phyloP scores from a whole-genome alignment of 2,113 vertebrate genomes.

The Scytalopus superciliaris region DNA sequence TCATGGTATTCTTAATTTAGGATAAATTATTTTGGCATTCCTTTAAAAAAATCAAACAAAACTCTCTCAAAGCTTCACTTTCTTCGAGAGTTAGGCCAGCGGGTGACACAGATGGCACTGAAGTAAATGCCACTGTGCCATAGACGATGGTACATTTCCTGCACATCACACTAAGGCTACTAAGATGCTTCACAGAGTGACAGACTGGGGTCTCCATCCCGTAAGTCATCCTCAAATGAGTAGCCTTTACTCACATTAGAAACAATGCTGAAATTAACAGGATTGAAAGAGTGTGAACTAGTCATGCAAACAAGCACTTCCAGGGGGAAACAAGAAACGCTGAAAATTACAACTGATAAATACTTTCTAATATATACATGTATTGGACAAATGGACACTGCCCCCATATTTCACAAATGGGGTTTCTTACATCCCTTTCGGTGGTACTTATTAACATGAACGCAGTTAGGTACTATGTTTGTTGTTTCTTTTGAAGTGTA shows the following conservation, averaged over 20 bases:
- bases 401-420: neutral
- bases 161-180: neutral
- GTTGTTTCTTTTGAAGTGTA: neutral
- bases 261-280: neutral
- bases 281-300: neutral
- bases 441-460: neutral
- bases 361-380: neutral
- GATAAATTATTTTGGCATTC: neutral
- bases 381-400: neutral
- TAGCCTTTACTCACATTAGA: neutral
- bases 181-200: neutral
- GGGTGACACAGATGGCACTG: neutral
- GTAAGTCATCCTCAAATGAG: neutral
- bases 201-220: neutral
- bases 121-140: neutral
- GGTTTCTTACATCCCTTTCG: neutral
- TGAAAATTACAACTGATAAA: neutral
- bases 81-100: neutral
- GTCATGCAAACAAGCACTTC: neutral
- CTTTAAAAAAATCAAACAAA: neutral
- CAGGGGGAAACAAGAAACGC: neutral
- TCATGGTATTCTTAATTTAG: neutral
- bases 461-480: neutral
- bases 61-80: neutral
- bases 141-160: rapidly evolving